Percentiles rank a stretch among this genome's conserved stretches.
phyloP scores from a whole-genome alignment of 2,797 vertebrate species.

The Sebastolobus alascanus region DNA sequence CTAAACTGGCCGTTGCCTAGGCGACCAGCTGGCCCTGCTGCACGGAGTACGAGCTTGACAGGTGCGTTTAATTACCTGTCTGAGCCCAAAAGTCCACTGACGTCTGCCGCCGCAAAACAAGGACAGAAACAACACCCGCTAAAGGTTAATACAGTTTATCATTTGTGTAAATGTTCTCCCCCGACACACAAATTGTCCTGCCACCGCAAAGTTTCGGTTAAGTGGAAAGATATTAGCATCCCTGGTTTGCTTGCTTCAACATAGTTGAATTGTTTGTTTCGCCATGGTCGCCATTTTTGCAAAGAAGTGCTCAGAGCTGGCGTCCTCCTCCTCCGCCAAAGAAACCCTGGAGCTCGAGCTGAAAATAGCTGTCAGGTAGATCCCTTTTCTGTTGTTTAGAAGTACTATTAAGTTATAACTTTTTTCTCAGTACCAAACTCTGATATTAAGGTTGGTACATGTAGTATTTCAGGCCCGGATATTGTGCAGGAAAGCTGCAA shows the following conservation, averaged over 20 bases:
- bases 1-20: constrained; percentile 36
- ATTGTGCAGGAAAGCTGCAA: not conserved
- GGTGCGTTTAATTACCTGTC: constrained; percentile 70
- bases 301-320: not conserved
- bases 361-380: constrained; percentile 8
- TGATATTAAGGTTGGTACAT: not conserved
- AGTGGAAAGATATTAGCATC: no score
- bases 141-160: not conserved
- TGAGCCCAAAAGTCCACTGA: constrained; percentile 41
- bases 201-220: not conserved
- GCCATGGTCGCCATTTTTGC: constrained; percentile 15
- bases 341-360: not conserved
- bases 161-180: not conserved
- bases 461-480: not conserved
- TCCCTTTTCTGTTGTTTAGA: not conserved
- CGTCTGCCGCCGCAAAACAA: constrained; percentile 33
- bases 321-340: not conserved
- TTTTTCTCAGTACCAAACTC: not conserved
- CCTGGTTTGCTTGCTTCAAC: not conserved
- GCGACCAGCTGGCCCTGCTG: constrained; percentile 35
- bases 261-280: not conserved
- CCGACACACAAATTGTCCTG: not conserved
- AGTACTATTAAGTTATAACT: not conserved
- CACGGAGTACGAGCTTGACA: constrained; percentile 47
- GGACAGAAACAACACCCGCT: constrained; percentile 3